A percentile compares a stretch with the other conserved stretches of the same genome.
phyloP scores from a whole-genome alignment of 2,888 invertebrate species.

The Gortyna flavago region DNA sequence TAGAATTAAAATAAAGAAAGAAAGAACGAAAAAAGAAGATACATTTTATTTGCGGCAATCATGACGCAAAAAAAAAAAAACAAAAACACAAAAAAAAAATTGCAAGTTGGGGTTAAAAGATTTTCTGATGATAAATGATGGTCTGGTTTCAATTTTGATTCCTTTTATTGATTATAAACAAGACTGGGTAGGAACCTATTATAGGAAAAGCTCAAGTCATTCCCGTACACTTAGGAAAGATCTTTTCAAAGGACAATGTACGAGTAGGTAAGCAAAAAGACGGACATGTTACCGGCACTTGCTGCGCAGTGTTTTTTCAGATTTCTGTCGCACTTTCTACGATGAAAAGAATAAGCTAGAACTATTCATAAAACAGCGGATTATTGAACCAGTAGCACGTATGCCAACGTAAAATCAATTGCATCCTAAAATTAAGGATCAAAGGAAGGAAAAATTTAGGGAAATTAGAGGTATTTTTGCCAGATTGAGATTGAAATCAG shows the following conservation, averaged over 20 bases:
- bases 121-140: too few relatives aligned
- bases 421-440: background rate
- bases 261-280: slow-evolving; percentile 16
- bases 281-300: background rate
- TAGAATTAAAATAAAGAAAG: too few relatives aligned
- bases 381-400: slow-evolving; percentile 12
- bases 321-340: slow-evolving; percentile 38
- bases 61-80: too few relatives aligned
- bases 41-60: too few relatives aligned
- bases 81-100: too few relatives aligned
- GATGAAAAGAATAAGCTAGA: slow-evolving; percentile 18
- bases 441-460: background rate
- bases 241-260: slow-evolving; percentile 20
- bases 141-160: background rate
- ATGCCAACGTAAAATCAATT: background rate
- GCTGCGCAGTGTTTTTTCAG: slow-evolving; percentile 16
- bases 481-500: background rate
- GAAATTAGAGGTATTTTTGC: background rate
- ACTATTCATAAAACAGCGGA: background rate
- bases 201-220: background rate
- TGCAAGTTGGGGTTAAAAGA: too few relatives aligned
- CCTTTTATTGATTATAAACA: background rate
- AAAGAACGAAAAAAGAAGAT: too few relatives aligned
- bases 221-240: background rate
- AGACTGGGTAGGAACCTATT: background rate